A percentile compares a stretch with the other conserved stretches of the same genome.
Conservation (phyloP, 1,140 invertebrate genomes). For the Drosophila melanogaster region DNA sequence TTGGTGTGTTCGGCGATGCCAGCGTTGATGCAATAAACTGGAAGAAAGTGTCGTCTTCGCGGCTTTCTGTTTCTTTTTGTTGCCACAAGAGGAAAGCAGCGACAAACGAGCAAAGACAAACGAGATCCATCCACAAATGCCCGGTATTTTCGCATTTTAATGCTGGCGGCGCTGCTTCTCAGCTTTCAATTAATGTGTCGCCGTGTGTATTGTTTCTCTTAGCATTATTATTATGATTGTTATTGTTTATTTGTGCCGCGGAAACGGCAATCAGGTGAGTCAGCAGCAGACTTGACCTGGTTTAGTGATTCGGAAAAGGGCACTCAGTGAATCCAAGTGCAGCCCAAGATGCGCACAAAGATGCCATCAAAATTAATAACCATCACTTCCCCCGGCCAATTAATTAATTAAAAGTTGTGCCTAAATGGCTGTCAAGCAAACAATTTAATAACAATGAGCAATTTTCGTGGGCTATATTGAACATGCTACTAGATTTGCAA, state of each 20-base stretch:
- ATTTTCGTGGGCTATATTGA: not conserved
- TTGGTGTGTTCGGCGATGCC: constrained; percentile 3
- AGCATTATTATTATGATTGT: constrained; percentile 34
- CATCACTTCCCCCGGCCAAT: constrained; percentile 16
- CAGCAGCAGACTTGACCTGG: constrained; percentile 53
- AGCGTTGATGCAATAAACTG: constrained; percentile 74
- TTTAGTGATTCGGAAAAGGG: constrained; percentile 61
- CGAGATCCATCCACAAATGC: constrained; percentile 20
- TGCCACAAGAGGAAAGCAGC: constrained; percentile 23
- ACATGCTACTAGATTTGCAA: too few relatives aligned
- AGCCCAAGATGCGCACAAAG: not conserved
- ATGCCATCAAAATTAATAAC: constrained; percentile 27
- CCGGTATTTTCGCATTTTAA: constrained; percentile 27
- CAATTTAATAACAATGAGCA: not conserved
- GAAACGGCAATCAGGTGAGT: constrained; percentile 49
- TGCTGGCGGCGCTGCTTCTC: constrained; percentile 8
- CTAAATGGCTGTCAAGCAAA: not conserved
- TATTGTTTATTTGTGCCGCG: constrained; percentile 31
- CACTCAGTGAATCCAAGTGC: constrained; percentile 16
- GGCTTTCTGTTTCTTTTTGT: constrained; percentile 59
- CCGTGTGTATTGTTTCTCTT: constrained; percentile 34
- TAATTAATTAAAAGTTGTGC: constrained; percentile 7
- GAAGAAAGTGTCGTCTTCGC: constrained; percentile 70
- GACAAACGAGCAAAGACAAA: constrained; percentile 13
- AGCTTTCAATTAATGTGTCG: constrained; percentile 67